Evolutionary conservation across 2,888 invertebrate genomes (phyloP).

Genomic region (Hedya salicella): DNA sequence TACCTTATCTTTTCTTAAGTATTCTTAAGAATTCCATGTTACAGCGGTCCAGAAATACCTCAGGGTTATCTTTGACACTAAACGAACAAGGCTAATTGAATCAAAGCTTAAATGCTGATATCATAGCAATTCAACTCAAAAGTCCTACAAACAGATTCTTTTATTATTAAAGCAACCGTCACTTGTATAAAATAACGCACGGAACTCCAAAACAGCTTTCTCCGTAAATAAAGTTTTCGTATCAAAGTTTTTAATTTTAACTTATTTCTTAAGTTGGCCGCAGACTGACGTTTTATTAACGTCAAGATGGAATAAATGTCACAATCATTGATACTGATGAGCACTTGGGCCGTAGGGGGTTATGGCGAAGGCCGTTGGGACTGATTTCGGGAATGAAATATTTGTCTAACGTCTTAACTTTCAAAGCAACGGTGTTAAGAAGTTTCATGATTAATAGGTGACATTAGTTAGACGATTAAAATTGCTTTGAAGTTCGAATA

Average conservation of each 20-base stretch:
- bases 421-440: neutral
- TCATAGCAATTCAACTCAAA: no score
- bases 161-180: no score
- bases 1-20: no score
- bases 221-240: constrained; percentile 25
- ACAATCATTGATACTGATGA: constrained; percentile 41
- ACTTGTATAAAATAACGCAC: neutral
- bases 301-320: constrained; percentile 25
- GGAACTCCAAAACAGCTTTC: constrained; percentile 7
- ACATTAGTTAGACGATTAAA: neutral
- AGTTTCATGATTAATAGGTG: neutral
- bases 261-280: constrained; percentile 32
- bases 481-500: neutral
- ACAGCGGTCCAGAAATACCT: no score
- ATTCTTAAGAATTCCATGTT: no score
- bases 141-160: no score
- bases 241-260: constrained; percentile 42
- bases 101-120: no score
- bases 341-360: no score
- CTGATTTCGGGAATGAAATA: neutral
- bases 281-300: constrained; percentile 36
- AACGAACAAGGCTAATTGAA: no score
- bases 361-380: neutral
- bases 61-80: no score
- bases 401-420: neutral